Evolutionary conservation across 2,888 invertebrate genomes (phyloP), one percentile per base, ranked within the genome.

Genomic region (Heliconius aoede): DNA sequence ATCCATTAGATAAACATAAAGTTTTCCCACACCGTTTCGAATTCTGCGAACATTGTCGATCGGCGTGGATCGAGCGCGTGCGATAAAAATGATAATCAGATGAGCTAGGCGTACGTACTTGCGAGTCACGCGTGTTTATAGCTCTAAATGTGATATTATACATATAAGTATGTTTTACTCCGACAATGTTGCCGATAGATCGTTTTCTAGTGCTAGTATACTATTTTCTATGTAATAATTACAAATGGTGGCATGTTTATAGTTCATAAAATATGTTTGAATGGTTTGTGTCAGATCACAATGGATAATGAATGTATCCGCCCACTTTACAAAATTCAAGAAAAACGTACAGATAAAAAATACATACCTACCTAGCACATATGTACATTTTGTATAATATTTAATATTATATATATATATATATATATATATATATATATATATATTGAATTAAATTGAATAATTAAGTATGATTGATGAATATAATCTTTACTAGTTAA

Each of bases 51-150:
- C 40, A 9, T 26, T 61, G 69, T 26, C 72, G 73, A 69, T 74
- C 74, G 69, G 72, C 77, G 78, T 81, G 79, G 75, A 75, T 74
- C 74, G 76, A 73, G 73, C 75, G 79, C 79, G 79, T 79, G 79
- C 78, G 79, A 80, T 80, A 81, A 81, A 81, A 80, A 81, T 81
- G 82, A 81, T 82, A 83, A 82, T 82, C 80, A 81, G 79, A 80
- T 78, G 81, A 76, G 77, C 81, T 73, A 79, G 81, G 36, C 36
- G 72, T 15, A 15, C 26, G 26, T 13, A 58, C 40, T 21, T 36
- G 81, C 81, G 76, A 81, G 77, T 78, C 79, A 81, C 80, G 82
- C 78, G 78, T 81, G 73, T 73, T 75, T 64, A 64, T 67, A 74
- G 68, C 71, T n/a, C n/a, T 36, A 36, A 62, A 64, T 75, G 28